Percentiles rank a stretch among this genome's conserved stretches.
phyloP scores from a whole-genome alignment of 23 tunicate genomes.

The Ciona savignyi region DNA sequence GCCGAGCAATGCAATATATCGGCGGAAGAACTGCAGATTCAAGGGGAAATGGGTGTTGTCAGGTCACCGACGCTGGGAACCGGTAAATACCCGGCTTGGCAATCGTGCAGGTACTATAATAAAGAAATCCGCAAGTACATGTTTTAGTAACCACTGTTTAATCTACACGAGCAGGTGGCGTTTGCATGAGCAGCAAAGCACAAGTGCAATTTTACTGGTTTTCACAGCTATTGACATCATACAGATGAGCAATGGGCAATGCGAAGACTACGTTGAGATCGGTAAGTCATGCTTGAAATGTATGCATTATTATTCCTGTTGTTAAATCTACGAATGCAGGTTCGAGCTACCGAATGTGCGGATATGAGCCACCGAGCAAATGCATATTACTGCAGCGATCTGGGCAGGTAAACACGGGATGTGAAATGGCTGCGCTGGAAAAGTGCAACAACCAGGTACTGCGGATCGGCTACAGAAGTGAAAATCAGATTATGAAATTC shows the following conservation, averaged over 20 bases:
- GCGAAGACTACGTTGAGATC: neutral
- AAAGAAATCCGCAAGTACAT: no score
- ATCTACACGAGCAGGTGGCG: no score
- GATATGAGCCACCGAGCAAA: neutral
- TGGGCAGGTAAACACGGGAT: neutral
- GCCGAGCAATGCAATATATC: neutral
- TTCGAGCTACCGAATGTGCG: neutral
- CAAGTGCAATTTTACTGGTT: neutral
- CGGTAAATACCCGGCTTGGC: neutral
- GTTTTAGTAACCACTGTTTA: no score
- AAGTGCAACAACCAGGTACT: neutral
- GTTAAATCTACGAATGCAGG: neutral
- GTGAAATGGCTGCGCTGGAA: neutral
- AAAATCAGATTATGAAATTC: neutral
- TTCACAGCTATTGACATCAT: neutral
- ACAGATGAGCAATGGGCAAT: neutral
- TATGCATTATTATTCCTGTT: neutral
- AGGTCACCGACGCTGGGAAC: neutral
- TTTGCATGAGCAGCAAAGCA: no score
- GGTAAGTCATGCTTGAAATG: neutral
- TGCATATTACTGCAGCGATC: neutral
- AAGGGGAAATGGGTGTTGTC: neutral
- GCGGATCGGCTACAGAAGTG: neutral
- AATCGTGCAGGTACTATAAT: neutral
- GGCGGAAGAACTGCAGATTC: neutral